Conservation (phyloP, 2,888 invertebrate genomes). For the Hymenopus coronatus region DNA sequence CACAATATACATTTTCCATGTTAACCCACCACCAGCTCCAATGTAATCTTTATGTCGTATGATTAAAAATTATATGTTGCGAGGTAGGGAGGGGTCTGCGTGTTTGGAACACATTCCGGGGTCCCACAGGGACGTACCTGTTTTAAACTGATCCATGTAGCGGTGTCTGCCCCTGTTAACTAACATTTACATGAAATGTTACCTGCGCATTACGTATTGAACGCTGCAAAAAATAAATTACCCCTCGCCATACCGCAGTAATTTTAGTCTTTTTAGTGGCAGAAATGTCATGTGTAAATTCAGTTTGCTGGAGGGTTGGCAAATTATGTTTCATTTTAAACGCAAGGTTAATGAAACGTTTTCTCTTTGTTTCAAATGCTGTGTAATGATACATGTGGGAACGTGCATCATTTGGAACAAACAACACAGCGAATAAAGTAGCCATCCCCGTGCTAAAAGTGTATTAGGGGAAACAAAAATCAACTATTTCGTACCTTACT, state of each 20-base stretch:
- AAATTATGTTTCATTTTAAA: background rate
- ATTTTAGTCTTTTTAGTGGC: background rate
- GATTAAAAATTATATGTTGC: slow-evolving; percentile 15
- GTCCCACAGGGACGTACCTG: background rate
- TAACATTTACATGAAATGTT: background rate
- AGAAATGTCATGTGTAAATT: background rate
- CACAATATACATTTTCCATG: slow-evolving; percentile 16
- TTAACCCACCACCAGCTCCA: background rate
- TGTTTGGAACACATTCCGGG: slow-evolving; percentile 1
- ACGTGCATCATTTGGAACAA: background rate
- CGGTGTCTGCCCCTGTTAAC: background rate
- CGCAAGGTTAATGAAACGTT: background rate
- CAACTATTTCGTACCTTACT: no score
- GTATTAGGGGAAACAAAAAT: no score
- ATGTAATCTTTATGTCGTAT: slow-evolving; percentile 13
- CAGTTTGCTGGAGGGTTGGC: background rate
- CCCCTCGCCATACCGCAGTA: background rate
- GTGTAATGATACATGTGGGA: background rate
- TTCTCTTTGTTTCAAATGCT: background rate
- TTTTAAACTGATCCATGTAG: background rate
- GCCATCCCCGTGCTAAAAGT: no score
- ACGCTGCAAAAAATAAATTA: background rate
- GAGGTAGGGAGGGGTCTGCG: background rate
- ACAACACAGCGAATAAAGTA: no score
- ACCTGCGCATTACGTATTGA: background rate